Percentiles rank a stretch among this genome's conserved stretches.
phyloP scores from a whole-genome alignment of 2,113 vertebrate genomes.

The Daphoenositta chrysoptera region DNA sequence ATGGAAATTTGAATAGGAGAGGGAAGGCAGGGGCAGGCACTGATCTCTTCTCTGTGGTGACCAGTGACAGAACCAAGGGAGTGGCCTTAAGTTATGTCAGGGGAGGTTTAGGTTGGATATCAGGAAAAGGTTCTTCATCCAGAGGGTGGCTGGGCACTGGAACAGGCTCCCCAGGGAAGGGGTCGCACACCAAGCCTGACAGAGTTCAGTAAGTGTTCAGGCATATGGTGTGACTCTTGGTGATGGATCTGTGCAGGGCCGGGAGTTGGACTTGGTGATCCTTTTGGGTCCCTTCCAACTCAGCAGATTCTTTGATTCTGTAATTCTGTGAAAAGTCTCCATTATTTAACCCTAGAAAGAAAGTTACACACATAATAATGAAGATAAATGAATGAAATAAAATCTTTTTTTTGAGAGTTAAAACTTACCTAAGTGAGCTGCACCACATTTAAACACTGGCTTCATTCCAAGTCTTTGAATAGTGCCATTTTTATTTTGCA shows the following conservation, averaged over 20 bases:
- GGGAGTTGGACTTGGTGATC: not conserved
- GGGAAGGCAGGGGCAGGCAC: not conserved
- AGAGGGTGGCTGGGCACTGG: not conserved
- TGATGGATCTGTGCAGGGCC: not conserved
- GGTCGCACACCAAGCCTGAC: not conserved
- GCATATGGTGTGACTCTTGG: not conserved
- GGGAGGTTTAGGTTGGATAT: not conserved
- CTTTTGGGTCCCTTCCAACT: not conserved
- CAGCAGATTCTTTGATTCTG: not conserved
- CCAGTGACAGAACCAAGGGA: not conserved
- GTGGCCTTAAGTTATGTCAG: not conserved
- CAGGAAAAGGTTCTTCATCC: not conserved
- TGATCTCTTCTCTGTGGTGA: not conserved
- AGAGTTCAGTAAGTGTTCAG: not conserved
- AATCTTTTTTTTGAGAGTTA: not conserved
- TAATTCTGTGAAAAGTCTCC: not conserved
- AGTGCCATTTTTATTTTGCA: not conserved
- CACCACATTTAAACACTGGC: not conserved
- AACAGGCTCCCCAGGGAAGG: not conserved
- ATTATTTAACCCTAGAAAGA: not conserved
- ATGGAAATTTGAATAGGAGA: not conserved
- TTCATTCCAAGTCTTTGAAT: not conserved
- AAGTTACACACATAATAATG: not conserved
- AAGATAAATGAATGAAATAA: not conserved
- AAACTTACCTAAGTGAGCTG: not conserved